Evolutionary conservation across 2,888 invertebrate species (phyloP).

Genomic region (Tetramorium bicarinatum): DNA sequence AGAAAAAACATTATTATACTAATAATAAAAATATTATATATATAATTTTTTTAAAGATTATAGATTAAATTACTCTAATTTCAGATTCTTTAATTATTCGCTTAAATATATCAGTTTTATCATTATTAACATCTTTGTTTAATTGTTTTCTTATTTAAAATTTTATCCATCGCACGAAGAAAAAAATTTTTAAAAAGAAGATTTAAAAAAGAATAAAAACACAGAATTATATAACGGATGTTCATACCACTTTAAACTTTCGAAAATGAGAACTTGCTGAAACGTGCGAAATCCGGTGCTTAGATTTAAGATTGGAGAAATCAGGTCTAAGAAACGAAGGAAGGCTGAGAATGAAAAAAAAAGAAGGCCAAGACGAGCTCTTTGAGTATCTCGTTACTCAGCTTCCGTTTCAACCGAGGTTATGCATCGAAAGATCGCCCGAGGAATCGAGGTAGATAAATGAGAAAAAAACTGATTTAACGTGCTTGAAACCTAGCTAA

Average conservation of each 20-base stretch:
- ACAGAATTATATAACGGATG: conserved; percentile 1
- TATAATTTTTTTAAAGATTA: background rate
- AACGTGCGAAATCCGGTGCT: conserved; percentile 63
- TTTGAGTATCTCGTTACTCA: conserved; percentile 72
- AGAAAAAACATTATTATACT: too few relatives aligned
- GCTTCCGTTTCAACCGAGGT: conserved; percentile 67
- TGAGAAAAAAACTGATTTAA: conserved; percentile 75
- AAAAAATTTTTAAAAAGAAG: conserved; percentile 38
- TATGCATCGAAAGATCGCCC: conserved; percentile 63
- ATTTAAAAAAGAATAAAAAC: conserved; percentile 47
- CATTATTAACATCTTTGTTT: background rate
- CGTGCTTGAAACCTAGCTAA: conserved; percentile 69
- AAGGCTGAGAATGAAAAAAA: conserved; percentile 7
- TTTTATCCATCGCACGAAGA: background rate
- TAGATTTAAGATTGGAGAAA: conserved; percentile 63
- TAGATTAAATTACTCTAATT: background rate
- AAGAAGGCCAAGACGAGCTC: conserved; percentile 41
- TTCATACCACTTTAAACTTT: conserved; percentile 27
- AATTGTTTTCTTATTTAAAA: background rate
- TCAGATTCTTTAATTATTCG: background rate
- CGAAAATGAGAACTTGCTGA: conserved; percentile 62
- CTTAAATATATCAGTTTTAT: background rate
- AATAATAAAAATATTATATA: background rate
- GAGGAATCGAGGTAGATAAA: conserved; percentile 43
- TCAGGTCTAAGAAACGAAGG: conserved; percentile 37